These are phyloP conservation scores for Athene noctua DNA, from an alignment of 2,113 vertebrate genomes.

Conservation along the genomic window DNA sequence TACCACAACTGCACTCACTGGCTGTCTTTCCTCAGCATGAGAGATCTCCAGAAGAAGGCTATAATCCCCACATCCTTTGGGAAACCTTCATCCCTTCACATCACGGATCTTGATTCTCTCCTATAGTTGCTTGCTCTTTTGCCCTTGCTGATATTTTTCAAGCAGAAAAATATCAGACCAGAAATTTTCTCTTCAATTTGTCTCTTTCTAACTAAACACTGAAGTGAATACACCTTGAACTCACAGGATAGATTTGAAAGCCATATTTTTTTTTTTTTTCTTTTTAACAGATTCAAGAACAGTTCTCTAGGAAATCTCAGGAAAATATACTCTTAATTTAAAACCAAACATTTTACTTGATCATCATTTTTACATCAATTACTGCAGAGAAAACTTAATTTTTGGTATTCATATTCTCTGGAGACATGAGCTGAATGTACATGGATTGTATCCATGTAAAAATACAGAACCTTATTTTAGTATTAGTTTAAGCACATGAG, in stretches of 20 bases:
- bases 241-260: background rate
- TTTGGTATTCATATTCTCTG: background rate
- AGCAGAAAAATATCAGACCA: background rate
- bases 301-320: background rate
- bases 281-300: background rate
- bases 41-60: background rate
- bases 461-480: background rate
- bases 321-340: background rate
- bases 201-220: background rate
- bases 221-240: background rate
- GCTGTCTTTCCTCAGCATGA: background rate
- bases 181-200: background rate
- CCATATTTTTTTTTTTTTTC: background rate
- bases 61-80: background rate
- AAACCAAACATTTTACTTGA: background rate
- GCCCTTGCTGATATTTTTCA: background rate
- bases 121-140: background rate
- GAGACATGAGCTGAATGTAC: background rate
- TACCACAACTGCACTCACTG: background rate
- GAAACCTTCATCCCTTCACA: background rate
- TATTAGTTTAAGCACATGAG: background rate
- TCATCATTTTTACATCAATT: background rate
- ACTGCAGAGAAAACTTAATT: background rate
- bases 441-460: background rate
- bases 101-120: background rate